Evolutionary conservation across 2,797 vertebrate genomes (phyloP), one percentile per base, ranked within the genome.

Genomic region (Microctenopoma steveboyesi): DNA sequence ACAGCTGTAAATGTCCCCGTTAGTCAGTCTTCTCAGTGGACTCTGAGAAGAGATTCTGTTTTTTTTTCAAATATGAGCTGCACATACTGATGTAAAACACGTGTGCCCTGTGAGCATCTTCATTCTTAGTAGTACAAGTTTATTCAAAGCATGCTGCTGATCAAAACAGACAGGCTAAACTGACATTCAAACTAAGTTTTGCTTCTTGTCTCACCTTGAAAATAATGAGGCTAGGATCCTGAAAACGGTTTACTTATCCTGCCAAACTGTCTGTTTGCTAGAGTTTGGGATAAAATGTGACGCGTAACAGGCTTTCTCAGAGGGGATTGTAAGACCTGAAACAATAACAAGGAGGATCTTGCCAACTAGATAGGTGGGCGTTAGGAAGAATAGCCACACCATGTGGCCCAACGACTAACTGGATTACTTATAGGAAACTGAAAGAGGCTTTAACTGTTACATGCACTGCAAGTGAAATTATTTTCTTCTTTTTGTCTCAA

Each of bases 331-430:
- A 62, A 83, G 75, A 81, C 66, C 74, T 40, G 69, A 78, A 69
- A 89, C 84, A 84, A 84, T 74, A 58, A 73, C 63, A 56, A 55
- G 52, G 50, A 67, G 39, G 78, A 76, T 86, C 67, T 79, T 83
- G 57, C 70, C 66, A 83, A 82, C 83, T 84, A 80, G 81, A 84
- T 85, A 83, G 84, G 81, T 74, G 78, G 81, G 84, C 72, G 81
- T 90, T 86, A 69, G 81, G 73, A 64, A 73, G 76, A 81, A 53
- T 25, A 77, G 69, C 75, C 72, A 64, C 66, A 59, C 53, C 46
- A 5, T 64, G 78, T 28, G 72, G 67, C 85, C 85, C 86, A 81
- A 67, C 72, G 62, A 57, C 88, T 83, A 84, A 91, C 80, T 0
- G 81, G 90, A 91, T 91, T 88, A 84, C 83, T 45, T 78, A 70